Evolutionary conservation across 2,113 vertebrate genomes (phyloP).

Genomic region (Ochotona curzoniae): DNA sequence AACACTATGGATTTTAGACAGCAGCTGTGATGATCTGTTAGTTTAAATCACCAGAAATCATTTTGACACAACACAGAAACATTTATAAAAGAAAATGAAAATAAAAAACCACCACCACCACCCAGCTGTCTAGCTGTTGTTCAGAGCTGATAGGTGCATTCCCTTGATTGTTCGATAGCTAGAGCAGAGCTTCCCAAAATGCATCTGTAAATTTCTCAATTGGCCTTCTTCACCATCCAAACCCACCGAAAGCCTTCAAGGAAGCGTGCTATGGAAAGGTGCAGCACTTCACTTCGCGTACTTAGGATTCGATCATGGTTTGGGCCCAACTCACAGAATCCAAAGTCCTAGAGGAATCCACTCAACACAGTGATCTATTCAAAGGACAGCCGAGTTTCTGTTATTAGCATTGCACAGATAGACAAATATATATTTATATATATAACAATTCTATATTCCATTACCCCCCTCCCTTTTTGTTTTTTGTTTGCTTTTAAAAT

Average conservation of each 20-base stretch:
- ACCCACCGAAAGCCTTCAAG: slow-evolving; percentile 80
- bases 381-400: slow-evolving; percentile 86
- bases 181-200: slow-evolving; percentile 86
- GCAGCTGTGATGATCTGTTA: slow-evolving; percentile 99
- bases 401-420: slow-evolving; percentile 86
- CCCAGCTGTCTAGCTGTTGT: slow-evolving; percentile 95
- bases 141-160: slow-evolving; percentile 97
- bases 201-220: slow-evolving; percentile 83
- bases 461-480: slow-evolving; percentile 78
- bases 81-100: slow-evolving; percentile 91
- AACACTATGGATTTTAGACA: slow-evolving; percentile 99
- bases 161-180: slow-evolving; percentile 94
- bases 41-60: slow-evolving; percentile 99
- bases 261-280: slow-evolving; percentile 78
- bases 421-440: slow-evolving; percentile 77
- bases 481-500: slow-evolving; percentile 71
- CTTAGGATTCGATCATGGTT: slow-evolving; percentile 68
- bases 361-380: slow-evolving; percentile 81
- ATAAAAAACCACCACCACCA: slow-evolving; percentile 49
- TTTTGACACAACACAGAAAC: slow-evolving; percentile 99
- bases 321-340: slow-evolving; percentile 79
- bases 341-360: slow-evolving; percentile 82
- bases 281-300: slow-evolving; percentile 72
- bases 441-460: slow-evolving; percentile 85
- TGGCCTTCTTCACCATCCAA: slow-evolving; percentile 79